Evolutionary conservation across 2,113 vertebrate genomes (phyloP).

Genomic region (Romanogobio albipinnatus): DNA sequence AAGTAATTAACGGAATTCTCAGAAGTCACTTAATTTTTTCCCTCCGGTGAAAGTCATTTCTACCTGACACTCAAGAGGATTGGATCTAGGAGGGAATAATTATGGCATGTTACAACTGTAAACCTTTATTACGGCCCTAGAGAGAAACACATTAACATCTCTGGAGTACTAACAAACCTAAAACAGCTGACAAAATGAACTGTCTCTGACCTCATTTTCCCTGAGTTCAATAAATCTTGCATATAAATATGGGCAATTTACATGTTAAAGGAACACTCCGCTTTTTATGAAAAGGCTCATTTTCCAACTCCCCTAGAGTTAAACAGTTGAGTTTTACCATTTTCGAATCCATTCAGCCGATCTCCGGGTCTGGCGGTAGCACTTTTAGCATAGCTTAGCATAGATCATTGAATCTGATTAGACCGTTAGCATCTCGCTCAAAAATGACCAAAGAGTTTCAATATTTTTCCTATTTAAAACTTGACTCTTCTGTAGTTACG

Average conservation of each 20-base stretch:
- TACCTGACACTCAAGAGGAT: background rate
- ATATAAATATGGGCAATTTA: background rate
- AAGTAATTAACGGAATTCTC: background rate
- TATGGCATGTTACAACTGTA: conserved; percentile 24
- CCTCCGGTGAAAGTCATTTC: background rate
- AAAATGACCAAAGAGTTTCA: too few species aligned
- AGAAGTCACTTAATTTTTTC: background rate
- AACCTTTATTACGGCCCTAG: conserved; percentile 34
- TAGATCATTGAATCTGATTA: too few species aligned
- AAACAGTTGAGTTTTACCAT: too few species aligned
- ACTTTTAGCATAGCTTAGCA: too few species aligned
- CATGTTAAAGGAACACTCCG: background rate
- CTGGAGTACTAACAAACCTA: background rate
- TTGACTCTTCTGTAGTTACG: too few species aligned
- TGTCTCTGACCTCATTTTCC: background rate
- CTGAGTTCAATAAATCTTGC: conserved; percentile 2
- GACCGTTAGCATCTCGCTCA: too few species aligned
- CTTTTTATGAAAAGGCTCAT: too few species aligned
- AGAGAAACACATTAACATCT: conserved; percentile 36
- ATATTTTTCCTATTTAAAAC: too few species aligned
- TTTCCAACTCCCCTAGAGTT: too few species aligned
- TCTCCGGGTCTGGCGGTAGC: too few species aligned
- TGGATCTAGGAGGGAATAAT: conserved; percentile 27
- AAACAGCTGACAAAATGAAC: conserved; percentile 15
- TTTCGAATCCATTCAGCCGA: too few species aligned